Conservation (phyloP, 1,140 invertebrate species). For the Saccostrea glomerata region DNA sequence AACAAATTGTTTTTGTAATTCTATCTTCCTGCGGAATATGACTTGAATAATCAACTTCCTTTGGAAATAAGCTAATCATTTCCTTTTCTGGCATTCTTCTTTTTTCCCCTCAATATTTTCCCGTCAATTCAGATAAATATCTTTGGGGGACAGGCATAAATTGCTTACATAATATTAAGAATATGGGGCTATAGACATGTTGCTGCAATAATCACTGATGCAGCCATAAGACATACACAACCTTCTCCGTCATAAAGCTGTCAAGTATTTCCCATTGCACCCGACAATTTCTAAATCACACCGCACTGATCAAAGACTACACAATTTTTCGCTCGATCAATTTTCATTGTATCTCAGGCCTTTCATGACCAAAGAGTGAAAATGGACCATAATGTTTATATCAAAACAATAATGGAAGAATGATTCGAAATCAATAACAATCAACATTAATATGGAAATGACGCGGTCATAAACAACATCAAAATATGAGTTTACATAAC, state of each 20-base stretch:
- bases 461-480: neutral
- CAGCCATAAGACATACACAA: neutral
- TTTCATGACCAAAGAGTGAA: conserved; percentile 5
- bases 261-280: neutral
- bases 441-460: conserved; percentile 11
- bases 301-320: neutral
- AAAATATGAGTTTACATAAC: neutral
- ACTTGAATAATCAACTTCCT: conserved; percentile 23
- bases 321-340: neutral
- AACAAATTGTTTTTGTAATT: neutral
- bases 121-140: neutral
- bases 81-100: neutral
- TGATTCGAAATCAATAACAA: conserved; percentile 16
- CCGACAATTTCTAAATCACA: neutral
- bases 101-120: neutral
- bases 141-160: neutral
- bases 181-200: neutral
- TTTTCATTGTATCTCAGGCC: neutral
- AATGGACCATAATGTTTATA: neutral
- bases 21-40: neutral
- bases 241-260: neutral
- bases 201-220: neutral
- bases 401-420: neutral
- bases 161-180: neutral
- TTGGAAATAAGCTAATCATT: conserved; percentile 32